Conservation (phyloP, 2,888 invertebrate genomes). For the Nebria brevicollis region DNA sequence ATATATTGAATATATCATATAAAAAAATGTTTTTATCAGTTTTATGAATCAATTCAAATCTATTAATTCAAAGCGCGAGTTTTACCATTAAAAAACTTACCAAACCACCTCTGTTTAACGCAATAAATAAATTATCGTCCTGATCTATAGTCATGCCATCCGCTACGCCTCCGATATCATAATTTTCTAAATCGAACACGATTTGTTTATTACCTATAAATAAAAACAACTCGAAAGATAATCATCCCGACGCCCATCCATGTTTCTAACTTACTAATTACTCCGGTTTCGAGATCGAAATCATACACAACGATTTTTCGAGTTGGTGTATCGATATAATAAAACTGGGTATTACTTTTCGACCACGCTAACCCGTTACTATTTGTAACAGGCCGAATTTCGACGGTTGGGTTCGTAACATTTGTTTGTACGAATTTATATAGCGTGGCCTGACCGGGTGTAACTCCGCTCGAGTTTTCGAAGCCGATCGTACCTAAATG, state of each 20-base stretch:
- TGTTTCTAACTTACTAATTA: slow-evolving; percentile 55
- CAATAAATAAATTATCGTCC: slow-evolving; percentile 82
- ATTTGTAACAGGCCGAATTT: slow-evolving; percentile 64
- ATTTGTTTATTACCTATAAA: slow-evolving; percentile 60
- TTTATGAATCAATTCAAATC: too few relatives aligned
- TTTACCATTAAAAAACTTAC: slow-evolving; percentile 62
- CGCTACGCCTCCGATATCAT: slow-evolving; percentile 70
- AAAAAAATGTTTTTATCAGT: too few relatives aligned
- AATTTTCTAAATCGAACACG: slow-evolving; percentile 68
- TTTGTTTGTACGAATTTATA: slow-evolving; percentile 66
- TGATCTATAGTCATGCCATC: slow-evolving; percentile 85
- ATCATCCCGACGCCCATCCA: too few relatives aligned
- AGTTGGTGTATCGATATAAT: slow-evolving; percentile 77
- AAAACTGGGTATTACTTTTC: slow-evolving; percentile 72
- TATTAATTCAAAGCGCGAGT: too few relatives aligned
- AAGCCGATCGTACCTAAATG: slow-evolving; percentile 72
- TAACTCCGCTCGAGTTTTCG: slow-evolving; percentile 64
- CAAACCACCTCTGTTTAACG: slow-evolving; percentile 71
- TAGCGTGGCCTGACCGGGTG: slow-evolving; percentile 68
- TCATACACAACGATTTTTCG: slow-evolving; percentile 73
- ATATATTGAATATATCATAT: too few relatives aligned
- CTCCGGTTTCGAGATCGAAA: slow-evolving; percentile 68
- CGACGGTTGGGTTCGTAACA: slow-evolving; percentile 39
- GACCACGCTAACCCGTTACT: slow-evolving; percentile 84
- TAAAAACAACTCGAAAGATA: too few relatives aligned